These are phyloP conservation scores for Drosophila incognita DNA, from an alignment of 2,888 invertebrate species.

Conservation along the genomic window DNA sequence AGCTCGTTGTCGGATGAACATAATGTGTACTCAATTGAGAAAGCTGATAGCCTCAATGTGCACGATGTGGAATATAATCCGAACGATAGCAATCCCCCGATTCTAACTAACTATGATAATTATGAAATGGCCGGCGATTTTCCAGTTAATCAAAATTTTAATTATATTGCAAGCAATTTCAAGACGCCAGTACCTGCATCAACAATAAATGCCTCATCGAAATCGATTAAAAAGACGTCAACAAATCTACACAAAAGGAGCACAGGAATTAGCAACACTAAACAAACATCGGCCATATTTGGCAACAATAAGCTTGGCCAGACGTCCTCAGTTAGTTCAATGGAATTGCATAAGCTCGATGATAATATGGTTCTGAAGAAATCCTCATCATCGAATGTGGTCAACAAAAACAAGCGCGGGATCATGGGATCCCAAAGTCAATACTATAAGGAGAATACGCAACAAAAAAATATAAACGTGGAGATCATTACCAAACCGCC, in stretches of 20 bases:
- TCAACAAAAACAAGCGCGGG: slow-evolving; percentile 77
- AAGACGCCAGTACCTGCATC: slow-evolving; percentile 50
- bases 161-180: slow-evolving; percentile 52
- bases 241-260: slow-evolving; percentile 81
- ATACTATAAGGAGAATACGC: slow-evolving; percentile 83
- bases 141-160: slow-evolving; percentile 83
- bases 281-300: slow-evolving; percentile 62
- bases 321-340: slow-evolving; percentile 84
- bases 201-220: slow-evolving; percentile 70
- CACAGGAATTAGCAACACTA: slow-evolving; percentile 63
- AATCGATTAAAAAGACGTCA: slow-evolving; percentile 79
- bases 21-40: slow-evolving; percentile 76
- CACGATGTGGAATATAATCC: slow-evolving; percentile 78
- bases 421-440: slow-evolving; percentile 72
- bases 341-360: slow-evolving; percentile 84
- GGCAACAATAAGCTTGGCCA: slow-evolving; percentile 79
- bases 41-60: slow-evolving; percentile 52
- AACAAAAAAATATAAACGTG: slow-evolving; percentile 83
- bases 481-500: slow-evolving; percentile 84
- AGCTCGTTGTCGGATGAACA: slow-evolving; percentile 82
- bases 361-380: slow-evolving; percentile 83
- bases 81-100: slow-evolving; percentile 83
- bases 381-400: slow-evolving; percentile 80
- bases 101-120: slow-evolving; percentile 83
- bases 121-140: slow-evolving; percentile 85